phyloP scores from a whole-genome alignment of 1,140 invertebrate species.

The Papilio polyxenes region DNA sequence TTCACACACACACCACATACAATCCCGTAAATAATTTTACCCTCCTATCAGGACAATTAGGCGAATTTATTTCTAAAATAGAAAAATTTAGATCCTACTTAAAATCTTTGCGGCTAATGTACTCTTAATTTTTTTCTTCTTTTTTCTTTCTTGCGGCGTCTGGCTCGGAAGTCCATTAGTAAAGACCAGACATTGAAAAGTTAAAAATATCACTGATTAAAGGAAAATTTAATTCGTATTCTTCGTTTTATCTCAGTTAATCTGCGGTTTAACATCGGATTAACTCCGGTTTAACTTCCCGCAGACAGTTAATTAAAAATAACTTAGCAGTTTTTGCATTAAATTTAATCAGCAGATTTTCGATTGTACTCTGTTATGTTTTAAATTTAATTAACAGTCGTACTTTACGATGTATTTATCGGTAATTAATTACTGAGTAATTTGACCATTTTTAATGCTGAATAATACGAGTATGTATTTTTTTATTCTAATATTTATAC shows the following conservation, averaged over 20 bases:
- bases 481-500: too few relatives aligned
- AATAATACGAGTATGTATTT: too few relatives aligned
- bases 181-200: background rate
- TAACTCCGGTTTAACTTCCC: slow-evolving; percentile 9
- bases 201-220: slow-evolving; percentile 11
- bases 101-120: slow-evolving; percentile 2
- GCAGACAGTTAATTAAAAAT: slow-evolving; percentile 32
- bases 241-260: slow-evolving; percentile 25
- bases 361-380: slow-evolving; percentile 7
- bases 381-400: slow-evolving; percentile 7
- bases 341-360: slow-evolving; percentile 16
- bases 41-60: background rate
- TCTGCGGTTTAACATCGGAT: background rate
- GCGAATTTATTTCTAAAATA: background rate
- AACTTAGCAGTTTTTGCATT: slow-evolving; percentile 24
- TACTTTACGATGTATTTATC: background rate
- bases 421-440: background rate
- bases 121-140: background rate
- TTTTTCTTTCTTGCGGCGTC: background rate
- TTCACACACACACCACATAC: too few relatives aligned
- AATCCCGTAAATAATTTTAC: too few relatives aligned
- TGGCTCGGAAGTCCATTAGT: background rate
- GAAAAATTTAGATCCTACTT: background rate
- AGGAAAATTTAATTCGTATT: background rate
- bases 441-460: background rate